Evolutionary conservation across 2,797 vertebrate species (phyloP).

Genomic region (Melanotaenia parkinsoni): DNA sequence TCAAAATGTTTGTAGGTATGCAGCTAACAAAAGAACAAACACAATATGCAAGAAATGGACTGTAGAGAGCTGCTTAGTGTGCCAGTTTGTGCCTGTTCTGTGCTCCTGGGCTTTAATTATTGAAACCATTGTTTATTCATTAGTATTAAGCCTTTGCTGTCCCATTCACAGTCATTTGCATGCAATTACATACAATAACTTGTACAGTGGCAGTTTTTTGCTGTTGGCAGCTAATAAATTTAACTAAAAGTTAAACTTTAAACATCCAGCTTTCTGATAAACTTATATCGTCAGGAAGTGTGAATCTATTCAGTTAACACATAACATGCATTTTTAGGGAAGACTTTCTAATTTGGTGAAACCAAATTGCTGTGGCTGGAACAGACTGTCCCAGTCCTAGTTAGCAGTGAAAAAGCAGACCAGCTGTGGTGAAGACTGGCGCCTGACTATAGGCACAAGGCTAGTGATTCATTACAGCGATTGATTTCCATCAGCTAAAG

Average conservation of each 20-base stretch:
- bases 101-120: slow-evolving; percentile 46
- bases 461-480: slow-evolving; percentile 3
- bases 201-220: slow-evolving; percentile 7
- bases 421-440: neutral
- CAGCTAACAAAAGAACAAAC: slow-evolving; percentile 29
- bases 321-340: neutral
- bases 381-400: neutral
- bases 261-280: slow-evolving; percentile 3
- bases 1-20: slow-evolving; percentile 26
- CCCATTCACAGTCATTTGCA: neutral
- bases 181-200: slow-evolving; percentile 1
- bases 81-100: slow-evolving; percentile 40
- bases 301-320: neutral
- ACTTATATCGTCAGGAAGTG: neutral
- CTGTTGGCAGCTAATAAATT: slow-evolving; percentile 8
- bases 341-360: neutral
- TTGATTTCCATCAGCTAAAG: slow-evolving; percentile 19
- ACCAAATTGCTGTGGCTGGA: neutral
- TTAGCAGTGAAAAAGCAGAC: slow-evolving; percentile 9
- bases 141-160: slow-evolving; percentile 40
- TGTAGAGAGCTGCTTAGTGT: slow-evolving; percentile 38
- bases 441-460: neutral
- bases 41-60: slow-evolving; percentile 23
- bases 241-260: slow-evolving; percentile 5
- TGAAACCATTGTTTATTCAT: slow-evolving; percentile 66